phyloP scores from a whole-genome alignment of 2,888 invertebrate species.

The Pterobdella sp. region DNA sequence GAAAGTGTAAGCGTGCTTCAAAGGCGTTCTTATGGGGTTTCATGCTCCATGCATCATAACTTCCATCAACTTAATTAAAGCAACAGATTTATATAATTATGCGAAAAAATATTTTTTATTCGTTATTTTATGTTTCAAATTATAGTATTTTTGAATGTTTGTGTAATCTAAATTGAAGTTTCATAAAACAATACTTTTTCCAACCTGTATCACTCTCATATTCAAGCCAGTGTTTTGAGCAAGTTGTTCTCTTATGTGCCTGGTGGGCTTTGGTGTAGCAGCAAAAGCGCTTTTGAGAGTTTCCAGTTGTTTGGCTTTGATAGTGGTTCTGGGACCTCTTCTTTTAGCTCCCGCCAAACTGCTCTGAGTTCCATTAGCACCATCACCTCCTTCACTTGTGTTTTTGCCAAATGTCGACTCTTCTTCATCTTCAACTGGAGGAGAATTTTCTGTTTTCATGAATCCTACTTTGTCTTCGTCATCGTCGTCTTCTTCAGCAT shows the following conservation, averaged over 20 bases:
- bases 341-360: constrained; percentile 46
- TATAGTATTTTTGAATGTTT: no score
- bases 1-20: background rate
- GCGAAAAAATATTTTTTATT: background rate
- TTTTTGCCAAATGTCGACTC: background rate
- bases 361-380: background rate
- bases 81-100: background rate
- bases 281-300: constrained; percentile 96
- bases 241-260: constrained; percentile 95
- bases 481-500: background rate
- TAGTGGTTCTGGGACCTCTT: constrained; percentile 92
- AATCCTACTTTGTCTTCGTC: background rate
- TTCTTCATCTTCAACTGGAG: background rate
- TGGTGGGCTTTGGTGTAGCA: constrained; percentile 94
- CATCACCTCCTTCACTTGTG: background rate
- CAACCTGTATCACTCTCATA: constrained; percentile 97
- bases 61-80: background rate
- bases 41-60: background rate
- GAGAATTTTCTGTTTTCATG: background rate
- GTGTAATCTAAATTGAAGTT: no score
- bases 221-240: constrained; percentile 97
- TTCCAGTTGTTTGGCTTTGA: constrained; percentile 97
- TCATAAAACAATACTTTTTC: no score
- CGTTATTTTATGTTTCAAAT: no score
- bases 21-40: background rate